Percentiles rank a stretch among this genome's conserved stretches.
These are phyloP conservation scores for Microcebus tavaratra DNA, from an alignment of 2,113 vertebrate species.

Conservation along the genomic window DNA sequence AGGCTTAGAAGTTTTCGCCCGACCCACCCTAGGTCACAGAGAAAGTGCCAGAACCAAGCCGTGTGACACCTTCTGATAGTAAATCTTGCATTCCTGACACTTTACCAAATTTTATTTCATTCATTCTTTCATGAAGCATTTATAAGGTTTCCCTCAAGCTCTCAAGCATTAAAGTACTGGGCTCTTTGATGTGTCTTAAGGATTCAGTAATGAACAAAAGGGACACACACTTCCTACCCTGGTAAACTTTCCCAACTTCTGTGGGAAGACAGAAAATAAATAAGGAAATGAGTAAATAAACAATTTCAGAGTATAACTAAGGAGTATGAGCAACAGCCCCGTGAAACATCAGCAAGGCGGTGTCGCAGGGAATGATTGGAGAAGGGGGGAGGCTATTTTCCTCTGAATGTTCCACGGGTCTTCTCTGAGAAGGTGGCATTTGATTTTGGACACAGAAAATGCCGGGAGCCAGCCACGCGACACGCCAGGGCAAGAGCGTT, in stretches of 20 bases:
- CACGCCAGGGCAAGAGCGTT: fast-evolving
- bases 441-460: not conserved
- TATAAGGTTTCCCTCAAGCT: not conserved
- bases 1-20: not conserved
- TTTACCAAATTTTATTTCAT: not conserved
- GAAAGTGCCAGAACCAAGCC: not conserved
- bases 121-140: not conserved
- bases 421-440: not conserved
- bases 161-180: not conserved
- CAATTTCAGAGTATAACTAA: not conserved
- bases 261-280: not conserved
- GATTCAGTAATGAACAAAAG: not conserved
- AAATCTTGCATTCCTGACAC: not conserved
- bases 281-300: not conserved
- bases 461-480: fast-evolving
- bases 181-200: not conserved
- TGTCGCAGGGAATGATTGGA: not conserved
- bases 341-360: fast-evolving
- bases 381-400: not conserved
- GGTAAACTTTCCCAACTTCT: not conserved
- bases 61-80: not conserved
- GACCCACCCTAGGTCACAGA: not conserved
- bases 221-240: not conserved
- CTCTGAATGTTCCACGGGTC: not conserved
- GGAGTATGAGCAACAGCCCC: not conserved